Base-by-base conservation (phyloP, 2,797 vertebrate genomes). In the Synaphobranchus kaupii region DNA sequence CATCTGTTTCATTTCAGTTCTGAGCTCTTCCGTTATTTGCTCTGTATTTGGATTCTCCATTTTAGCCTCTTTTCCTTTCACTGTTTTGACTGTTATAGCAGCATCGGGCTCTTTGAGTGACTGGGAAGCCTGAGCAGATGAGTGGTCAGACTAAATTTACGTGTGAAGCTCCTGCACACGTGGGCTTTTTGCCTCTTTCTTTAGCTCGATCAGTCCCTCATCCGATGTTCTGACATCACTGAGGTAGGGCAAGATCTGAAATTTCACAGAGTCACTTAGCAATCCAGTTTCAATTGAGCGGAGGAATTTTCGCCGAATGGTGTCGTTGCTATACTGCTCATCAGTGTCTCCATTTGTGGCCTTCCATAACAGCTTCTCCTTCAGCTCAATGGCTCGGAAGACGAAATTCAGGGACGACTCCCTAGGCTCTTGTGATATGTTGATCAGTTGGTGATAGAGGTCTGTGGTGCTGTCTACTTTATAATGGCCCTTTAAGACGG, bases 271-370 rank as follows among this genome's bases (percentile, higher is more conserved):
- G 13, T 78, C 81, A 25, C 47, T 25, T 8, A 50, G 25, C n/a
- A 83, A 28, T 52, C 81, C 81, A 25, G 81, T 54, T 68, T 89
- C 80, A 52, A 91, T 87, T 12, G 88, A 90, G 22, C 4, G 8
- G 1, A 91, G 87, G 1, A 92, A 90, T 13, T 90, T 88, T 1
- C 68, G 22, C 73, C 90, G 90, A 0, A 92, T 90, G 2, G 71
- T 78, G 66, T 4, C 48, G 58, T 73, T 39, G 80, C 48, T 88
- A 1, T 90, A 89, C 52, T 84, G 78, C 15, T 89, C 88, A 50
- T 90, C 89, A 0, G 83, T 86, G 1, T 90, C 89, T 31, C 63
- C 76, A 85, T 89, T 90, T 20, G 15, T n/a, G 6, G 12, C 66
- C 44, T 50, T 76, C 58, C 60, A 87, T 84, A 83, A 52, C 25